Evolutionary conservation across 2,113 vertebrate species (phyloP), one percentile per base, ranked within the genome.

Genomic region (Anarrhichthys ocellatus): DNA sequence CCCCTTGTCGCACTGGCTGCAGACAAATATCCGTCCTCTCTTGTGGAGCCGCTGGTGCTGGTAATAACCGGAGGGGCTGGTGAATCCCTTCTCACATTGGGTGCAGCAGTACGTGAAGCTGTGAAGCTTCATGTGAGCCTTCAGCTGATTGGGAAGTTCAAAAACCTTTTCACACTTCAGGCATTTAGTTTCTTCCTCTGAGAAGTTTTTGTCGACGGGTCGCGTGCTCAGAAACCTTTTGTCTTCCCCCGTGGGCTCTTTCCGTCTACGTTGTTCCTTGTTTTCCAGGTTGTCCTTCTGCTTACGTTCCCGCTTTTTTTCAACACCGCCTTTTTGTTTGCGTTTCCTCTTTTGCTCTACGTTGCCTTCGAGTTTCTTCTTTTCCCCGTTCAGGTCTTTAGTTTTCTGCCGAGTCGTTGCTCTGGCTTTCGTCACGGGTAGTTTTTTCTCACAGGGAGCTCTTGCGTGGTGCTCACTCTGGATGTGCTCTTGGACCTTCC

Each of bases 41-140:
- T 85, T 90, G 84, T 93, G 92, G 44, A 92, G 67, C 15, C 90
- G 79, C 87, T 90, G 88, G 84, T 93, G 92, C 79, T 93, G 88
- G 50, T 92, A 87, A 36, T 82, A 90, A 0, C 90, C 91, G 0
- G 92, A 93, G 0, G 42, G 32, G 81, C 92, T 93, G 56, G 36
- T 78, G 87, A 92, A 93, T 6, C 92, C 91, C 54, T 88, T 93
- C 80, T 93, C 92, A 1, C 92, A 93, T 1, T 89, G 87, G 75
- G 32, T 71, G 87, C 92, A 93, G 69, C 8, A 22, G 66, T 90
- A 83, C 3, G 74, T 58, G 18, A 87, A 87, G 50, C 61, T 70
- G 83, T 93, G 91, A 2, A 93, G 84, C 82, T 71, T 90, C 68
- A 67, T 46, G 70, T 93, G 92, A 5, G 82, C 68, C 69, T 76